Conservation (phyloP, 2,113 vertebrate species). For the Atractosteus spatula region DNA sequence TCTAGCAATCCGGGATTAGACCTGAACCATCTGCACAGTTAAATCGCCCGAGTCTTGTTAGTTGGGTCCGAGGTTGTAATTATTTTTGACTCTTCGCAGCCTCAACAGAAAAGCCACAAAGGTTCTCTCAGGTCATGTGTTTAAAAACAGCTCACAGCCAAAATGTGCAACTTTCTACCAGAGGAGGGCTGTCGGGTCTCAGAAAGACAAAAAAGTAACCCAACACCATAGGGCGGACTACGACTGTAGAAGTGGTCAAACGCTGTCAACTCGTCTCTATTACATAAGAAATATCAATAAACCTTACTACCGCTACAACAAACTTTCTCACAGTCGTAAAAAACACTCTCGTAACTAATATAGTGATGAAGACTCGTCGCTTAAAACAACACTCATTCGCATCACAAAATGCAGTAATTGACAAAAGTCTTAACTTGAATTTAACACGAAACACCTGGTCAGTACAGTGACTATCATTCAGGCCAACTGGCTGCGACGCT, state of each 20-base stretch:
- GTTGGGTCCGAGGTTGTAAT: not conserved
- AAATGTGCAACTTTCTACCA: not conserved
- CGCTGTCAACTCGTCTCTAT: not conserved
- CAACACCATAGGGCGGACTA: conserved; percentile 44
- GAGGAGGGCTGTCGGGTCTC: conserved; percentile 29
- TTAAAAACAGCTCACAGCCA: conserved; percentile 3
- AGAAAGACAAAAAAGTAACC: conserved; percentile 36
- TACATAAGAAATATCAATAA: not conserved
- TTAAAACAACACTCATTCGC: too few species aligned
- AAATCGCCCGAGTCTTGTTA: not conserved
- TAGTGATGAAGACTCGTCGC: too few species aligned
- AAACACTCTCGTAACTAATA: too few species aligned
- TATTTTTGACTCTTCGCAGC: not conserved
- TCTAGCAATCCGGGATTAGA: not conserved
- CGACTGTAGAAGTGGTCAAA: conserved; percentile 14
- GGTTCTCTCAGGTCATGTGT: not conserved
- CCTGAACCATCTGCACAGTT: not conserved
- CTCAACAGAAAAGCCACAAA: not conserved
- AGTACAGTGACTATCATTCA: too few species aligned
- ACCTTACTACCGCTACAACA: not conserved
- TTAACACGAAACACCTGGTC: too few species aligned
- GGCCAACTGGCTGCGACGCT: too few species aligned
- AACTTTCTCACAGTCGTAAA: too few species aligned
- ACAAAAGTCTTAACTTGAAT: too few species aligned
- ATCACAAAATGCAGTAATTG: too few species aligned